Evolutionary conservation across 2,888 invertebrate genomes (phyloP), one percentile per base, ranked within the genome.

Genomic region (Pseudeuparius sepicola): DNA sequence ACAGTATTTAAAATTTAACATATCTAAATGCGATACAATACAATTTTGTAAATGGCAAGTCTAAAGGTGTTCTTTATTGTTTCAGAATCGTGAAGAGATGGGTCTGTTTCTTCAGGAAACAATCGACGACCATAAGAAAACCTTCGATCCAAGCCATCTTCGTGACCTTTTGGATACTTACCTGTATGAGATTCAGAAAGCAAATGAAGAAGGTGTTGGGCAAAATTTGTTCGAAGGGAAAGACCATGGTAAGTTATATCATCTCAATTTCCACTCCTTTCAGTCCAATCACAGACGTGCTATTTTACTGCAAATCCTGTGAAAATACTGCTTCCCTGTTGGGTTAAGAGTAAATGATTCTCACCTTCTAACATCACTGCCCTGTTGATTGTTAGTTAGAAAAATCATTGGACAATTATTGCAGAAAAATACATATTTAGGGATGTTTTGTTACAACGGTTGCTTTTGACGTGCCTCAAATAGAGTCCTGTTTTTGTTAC

Each of bases 111-210:
- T 89, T 53, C 83, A 82, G 61, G 78, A 81, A 44, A 75, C 86
- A 12, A 82, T 90, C 43, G 80, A 88, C 46, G 78, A 85, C 41
- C 89, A 90, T 57, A 75, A 79, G 28, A 68, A 65, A 34, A 78
- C 80, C 14, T 81, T 87, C 49, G 80, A 89, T 56, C 65, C 78
- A 5, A 66, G 72, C 43, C 79, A 83, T 53, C 71, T 82, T 14
- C 72, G 88, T 30, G 90, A 92, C 60, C 70, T 92, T 36, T 75
- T 90, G 35, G 92, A 92, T 57, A 78, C 81, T 17, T 92, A 90
- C 61, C 66, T 90, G 32, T 70, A 78, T 33, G 87, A 90, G 64
- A 89, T 90, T 48, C 75, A 84, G 56, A 79, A 79, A 50, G 86
- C 87, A 9, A 78, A 82, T 53, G 71, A 71, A 44, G 83, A 85